These are phyloP conservation scores for Drosophila ustulata DNA, from an alignment of 2,888 invertebrate genomes.

Conservation along the genomic window DNA sequence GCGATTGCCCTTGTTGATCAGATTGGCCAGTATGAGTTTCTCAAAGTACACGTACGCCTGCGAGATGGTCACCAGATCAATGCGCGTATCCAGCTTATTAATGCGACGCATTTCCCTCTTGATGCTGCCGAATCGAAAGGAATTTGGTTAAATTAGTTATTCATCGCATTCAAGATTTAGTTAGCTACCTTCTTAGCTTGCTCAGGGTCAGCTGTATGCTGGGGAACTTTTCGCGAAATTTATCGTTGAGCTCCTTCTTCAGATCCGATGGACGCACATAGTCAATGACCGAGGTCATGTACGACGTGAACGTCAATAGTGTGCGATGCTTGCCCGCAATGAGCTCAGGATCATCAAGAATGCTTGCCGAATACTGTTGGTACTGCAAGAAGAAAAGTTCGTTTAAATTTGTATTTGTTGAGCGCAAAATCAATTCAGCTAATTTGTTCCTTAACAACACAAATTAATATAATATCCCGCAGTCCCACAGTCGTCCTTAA, in stretches of 20 bases:
- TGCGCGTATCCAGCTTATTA: constrained; percentile 92
- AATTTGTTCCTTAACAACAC: too few relatives aligned
- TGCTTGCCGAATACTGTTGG: constrained; percentile 91
- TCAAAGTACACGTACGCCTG: constrained; percentile 99
- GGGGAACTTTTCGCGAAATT: constrained; percentile 97
- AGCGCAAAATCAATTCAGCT: too few relatives aligned
- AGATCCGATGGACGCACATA: constrained; percentile 97
- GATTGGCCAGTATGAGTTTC: constrained; percentile 95
- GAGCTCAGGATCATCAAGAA: constrained; percentile 96
- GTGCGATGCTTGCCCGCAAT: constrained; percentile 96
- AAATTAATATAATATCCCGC: too few relatives aligned
- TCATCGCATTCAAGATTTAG: background rate
- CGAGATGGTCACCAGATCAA: constrained; percentile 96
- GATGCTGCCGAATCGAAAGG: constrained; percentile 87
- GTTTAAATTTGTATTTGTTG: too few relatives aligned
- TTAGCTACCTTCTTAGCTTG: constrained; percentile 94
- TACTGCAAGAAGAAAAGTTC: constrained; percentile 43
- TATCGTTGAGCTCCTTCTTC: constrained; percentile 98
- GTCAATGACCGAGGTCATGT: constrained; percentile 98
- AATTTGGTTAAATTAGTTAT: background rate
- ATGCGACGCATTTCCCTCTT: constrained; percentile 98
- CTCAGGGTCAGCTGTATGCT: constrained; percentile 97
- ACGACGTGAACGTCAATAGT: constrained; percentile 93
- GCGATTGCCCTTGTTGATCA: constrained; percentile 97
- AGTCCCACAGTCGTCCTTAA: too few relatives aligned